Base-by-base conservation (phyloP, 2,888 invertebrate species). In the Nineta flava region DNA sequence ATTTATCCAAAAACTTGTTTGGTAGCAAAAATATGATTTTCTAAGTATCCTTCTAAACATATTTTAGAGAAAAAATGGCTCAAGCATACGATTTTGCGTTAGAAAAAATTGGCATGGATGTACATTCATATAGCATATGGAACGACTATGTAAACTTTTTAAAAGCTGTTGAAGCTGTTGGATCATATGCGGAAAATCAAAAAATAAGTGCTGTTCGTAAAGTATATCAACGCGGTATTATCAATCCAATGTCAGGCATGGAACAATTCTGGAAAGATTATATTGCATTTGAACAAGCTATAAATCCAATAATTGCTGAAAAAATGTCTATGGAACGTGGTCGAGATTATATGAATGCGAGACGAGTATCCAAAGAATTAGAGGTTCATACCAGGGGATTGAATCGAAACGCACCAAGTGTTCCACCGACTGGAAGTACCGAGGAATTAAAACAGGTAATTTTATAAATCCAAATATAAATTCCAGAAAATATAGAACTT, bases 51-150 rank as follows among this genome's bases (percentile, higher is more conserved):
- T 26, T 26, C 7, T 26, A 26, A 26, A 26, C 4, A 26, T 19
- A 19, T 26, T 26, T 63, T 65, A 95, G 97, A 63, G 99, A 99
- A 67, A 97, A 96, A 72, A 91, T 99, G 88, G 97, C 97, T 0
- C 95, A 99, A 66, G 97, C 99, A 0, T 99, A 97, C 66, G 97
- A 99, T 68, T 99, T 99, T 69, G 97, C 99, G 0, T 69, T 99
- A 55, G 99, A 99, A 55, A 96, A 97, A 70, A 96, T 99, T 56
- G 99, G 99, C 0, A 84, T 99, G 81, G 99, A 99, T 63, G 86
- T 96, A 57, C 91, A 94, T 69, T 92, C 96, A 0, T 94, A 90
- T 65, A 83, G 87, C 9, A 90, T 99, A 53, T 99, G 97, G 94
- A 87, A 88, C 60, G 99, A 99, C 62, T 99, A 99, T 62, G 90